Percentiles rank a stretch among this genome's conserved stretches.
Evolutionary conservation across 1,140 invertebrate species (phyloP).

Genomic region (Mercenaria mercenaria): DNA sequence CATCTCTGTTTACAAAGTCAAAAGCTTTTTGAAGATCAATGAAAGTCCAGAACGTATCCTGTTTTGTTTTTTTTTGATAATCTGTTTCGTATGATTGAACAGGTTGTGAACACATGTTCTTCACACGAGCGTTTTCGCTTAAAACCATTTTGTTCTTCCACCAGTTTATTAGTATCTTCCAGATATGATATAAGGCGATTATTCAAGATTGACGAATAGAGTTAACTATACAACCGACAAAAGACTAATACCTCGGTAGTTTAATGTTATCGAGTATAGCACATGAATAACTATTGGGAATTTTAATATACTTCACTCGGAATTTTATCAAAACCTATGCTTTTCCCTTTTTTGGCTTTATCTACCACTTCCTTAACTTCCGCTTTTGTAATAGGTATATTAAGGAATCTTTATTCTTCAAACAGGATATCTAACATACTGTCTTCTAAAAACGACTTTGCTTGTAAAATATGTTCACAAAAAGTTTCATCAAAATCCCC

Average conservation of each 20-base stretch:
- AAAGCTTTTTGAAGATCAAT: background rate
- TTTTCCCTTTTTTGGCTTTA: too few species aligned
- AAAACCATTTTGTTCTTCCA: background rate
- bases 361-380: background rate
- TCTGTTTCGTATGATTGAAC: background rate
- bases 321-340: too few species aligned
- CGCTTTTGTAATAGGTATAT: background rate
- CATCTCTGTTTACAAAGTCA: background rate
- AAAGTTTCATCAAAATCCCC: too few species aligned
- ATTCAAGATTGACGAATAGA: background rate
- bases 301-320: too few species aligned
- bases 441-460: background rate
- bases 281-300: too few species aligned
- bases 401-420: background rate
- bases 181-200: background rate
- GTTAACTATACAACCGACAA: background rate
- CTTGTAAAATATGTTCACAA: background rate
- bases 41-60: background rate
- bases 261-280: background rate
- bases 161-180: background rate
- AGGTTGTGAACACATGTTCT: background rate
- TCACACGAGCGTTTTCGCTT: background rate
- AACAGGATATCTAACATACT: background rate
- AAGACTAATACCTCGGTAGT: background rate
- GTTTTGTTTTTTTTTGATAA: background rate